Conservation (phyloP, 1,140 invertebrate species). For the Oryctes rhinoceros region DNA sequence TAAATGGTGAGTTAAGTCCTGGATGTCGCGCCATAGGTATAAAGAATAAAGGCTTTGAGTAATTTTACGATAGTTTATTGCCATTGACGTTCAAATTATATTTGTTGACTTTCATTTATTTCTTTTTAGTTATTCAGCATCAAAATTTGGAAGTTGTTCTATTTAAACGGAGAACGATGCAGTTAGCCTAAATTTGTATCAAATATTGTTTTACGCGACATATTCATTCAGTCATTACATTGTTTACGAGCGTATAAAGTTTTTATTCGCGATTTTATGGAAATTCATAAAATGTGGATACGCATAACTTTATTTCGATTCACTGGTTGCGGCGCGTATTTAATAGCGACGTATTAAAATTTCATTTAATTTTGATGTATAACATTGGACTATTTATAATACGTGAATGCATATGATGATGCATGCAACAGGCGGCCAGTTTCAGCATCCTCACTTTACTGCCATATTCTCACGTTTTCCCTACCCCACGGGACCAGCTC, state of each 20-base stretch:
- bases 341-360: background rate
- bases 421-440: conserved; percentile 53
- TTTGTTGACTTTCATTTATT: too few species aligned
- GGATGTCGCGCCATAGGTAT: too few species aligned
- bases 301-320: background rate
- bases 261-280: background rate
- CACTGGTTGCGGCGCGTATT: background rate
- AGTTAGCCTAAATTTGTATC: background rate
- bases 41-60: too few species aligned
- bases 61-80: too few species aligned
- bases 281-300: background rate
- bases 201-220: background rate
- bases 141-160: too few species aligned
- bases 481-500: conserved; percentile 48
- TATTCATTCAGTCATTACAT: background rate
- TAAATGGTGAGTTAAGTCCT: too few species aligned
- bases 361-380: background rate
- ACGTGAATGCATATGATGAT: conserved; percentile 28
- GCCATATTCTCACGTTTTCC: conserved; percentile 55
- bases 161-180: too few species aligned
- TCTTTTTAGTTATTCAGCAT: too few species aligned
- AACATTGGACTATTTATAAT: background rate
- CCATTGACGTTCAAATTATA: too few species aligned
- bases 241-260: background rate
- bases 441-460: conserved; percentile 47